Percentiles rank a stretch among this genome's conserved stretches.
Conservation (phyloP, 2,888 invertebrate species). For the Tenodera sinensis region DNA sequence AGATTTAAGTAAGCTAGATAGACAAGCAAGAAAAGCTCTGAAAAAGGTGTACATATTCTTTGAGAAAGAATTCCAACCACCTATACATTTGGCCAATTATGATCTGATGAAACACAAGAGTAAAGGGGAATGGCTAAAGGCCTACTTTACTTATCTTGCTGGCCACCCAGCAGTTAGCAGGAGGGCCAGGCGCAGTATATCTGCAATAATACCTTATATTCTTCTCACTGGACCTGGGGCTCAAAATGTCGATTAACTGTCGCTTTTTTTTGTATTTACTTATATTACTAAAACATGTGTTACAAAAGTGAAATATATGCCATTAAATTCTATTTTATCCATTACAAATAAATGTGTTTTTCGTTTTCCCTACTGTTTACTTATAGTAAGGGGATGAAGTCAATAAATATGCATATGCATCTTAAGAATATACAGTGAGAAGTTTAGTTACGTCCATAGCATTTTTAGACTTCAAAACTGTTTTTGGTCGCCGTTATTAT, state of each 20-base stretch:
- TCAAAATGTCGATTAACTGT: constrained; percentile 8
- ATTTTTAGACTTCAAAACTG: too few species aligned
- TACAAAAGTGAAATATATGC: too few species aligned
- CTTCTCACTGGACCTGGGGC: constrained; percentile 13
- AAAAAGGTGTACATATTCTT: background rate
- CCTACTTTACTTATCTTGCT: background rate
- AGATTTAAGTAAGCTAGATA: background rate
- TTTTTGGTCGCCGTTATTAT: too few species aligned
- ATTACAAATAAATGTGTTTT: too few species aligned
- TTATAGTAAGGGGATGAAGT: too few species aligned
- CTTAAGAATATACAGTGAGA: too few species aligned
- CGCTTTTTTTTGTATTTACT: too few species aligned
- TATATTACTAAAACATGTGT: too few species aligned
- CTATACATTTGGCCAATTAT: background rate
- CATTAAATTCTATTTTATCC: too few species aligned
- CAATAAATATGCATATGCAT: too few species aligned
- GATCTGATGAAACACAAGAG: background rate
- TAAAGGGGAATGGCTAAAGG: background rate
- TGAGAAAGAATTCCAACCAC: background rate
- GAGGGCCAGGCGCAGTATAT: background rate
- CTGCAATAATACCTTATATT: background rate
- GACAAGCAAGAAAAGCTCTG: background rate
- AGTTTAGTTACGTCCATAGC: too few species aligned
- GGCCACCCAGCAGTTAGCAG: background rate
- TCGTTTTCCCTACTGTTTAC: too few species aligned